These are phyloP conservation scores for Hydrochoerus hydrochaeris DNA, from an alignment of 2,113 vertebrate genomes.

Conservation along the genomic window DNA sequence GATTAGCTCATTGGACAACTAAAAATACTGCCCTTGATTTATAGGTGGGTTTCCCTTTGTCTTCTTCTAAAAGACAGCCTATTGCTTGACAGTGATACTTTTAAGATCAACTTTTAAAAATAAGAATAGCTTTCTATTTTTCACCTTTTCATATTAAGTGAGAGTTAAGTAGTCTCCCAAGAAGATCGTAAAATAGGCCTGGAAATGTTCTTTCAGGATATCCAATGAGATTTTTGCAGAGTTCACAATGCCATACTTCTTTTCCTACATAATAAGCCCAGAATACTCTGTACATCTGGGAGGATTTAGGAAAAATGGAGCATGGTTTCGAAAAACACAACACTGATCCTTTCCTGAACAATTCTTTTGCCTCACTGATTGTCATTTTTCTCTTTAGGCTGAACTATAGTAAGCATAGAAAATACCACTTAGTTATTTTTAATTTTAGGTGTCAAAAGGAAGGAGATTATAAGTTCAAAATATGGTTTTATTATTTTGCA, in stretches of 20 bases:
- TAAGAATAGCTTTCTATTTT: conserved; percentile 52
- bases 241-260: neutral
- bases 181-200: conserved; percentile 10
- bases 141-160: neutral
- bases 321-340: neutral
- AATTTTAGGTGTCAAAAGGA: neutral
- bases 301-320: neutral
- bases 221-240: neutral
- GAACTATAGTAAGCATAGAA: neutral
- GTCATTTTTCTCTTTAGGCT: neutral
- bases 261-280: neutral
- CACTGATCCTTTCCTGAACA: neutral
- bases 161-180: conserved; percentile 2
- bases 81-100: conserved; percentile 18
- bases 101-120: conserved; percentile 20
- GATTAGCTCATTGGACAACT: neutral
- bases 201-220: neutral
- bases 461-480: neutral
- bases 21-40: neutral
- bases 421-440: neutral
- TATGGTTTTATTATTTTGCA: conserved; percentile 33
- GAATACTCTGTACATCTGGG: neutral
- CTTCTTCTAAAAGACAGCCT: conserved; percentile 18
- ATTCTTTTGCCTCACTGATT: neutral
- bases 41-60: neutral